These are phyloP conservation scores for Gymnopithys bicolor DNA, from an alignment of 2,797 vertebrate genomes.

Conservation along the genomic window DNA sequence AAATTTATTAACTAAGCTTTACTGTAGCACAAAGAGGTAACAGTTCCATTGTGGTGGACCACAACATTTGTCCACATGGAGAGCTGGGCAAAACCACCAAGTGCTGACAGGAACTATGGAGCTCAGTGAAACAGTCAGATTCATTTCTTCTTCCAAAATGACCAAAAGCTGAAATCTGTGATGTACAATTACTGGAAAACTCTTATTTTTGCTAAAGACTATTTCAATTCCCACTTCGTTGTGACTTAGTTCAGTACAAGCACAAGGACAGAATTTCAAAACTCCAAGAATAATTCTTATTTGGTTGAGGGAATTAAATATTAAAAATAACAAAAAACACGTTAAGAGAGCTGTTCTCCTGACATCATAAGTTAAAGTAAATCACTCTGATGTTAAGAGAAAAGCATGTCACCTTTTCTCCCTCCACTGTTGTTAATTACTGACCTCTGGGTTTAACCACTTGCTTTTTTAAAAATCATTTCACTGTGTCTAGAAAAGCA, in stretches of 20 bases:
- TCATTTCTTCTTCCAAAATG: not conserved
- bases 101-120: not conserved
- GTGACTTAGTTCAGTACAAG: not conserved
- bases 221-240: not conserved
- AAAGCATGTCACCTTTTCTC: not conserved
- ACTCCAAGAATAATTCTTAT: not conserved
- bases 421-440: not conserved
- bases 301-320: not conserved
- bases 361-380: not conserved
- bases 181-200: not conserved
- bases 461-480: not conserved
- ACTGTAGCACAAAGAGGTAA: not conserved
- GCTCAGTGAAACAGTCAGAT: not conserved
- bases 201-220: not conserved
- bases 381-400: not conserved
- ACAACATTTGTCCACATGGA: not conserved
- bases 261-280: not conserved
- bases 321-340: not conserved
- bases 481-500: not conserved
- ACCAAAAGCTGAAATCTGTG: not conserved
- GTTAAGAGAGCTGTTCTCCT: not conserved
- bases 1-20: not conserved
- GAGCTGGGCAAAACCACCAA: not conserved
- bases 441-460: not conserved
- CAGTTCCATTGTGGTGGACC: not conserved